Conservation (phyloP, 2,888 invertebrate genomes). For the Danaus chrysippus region DNA sequence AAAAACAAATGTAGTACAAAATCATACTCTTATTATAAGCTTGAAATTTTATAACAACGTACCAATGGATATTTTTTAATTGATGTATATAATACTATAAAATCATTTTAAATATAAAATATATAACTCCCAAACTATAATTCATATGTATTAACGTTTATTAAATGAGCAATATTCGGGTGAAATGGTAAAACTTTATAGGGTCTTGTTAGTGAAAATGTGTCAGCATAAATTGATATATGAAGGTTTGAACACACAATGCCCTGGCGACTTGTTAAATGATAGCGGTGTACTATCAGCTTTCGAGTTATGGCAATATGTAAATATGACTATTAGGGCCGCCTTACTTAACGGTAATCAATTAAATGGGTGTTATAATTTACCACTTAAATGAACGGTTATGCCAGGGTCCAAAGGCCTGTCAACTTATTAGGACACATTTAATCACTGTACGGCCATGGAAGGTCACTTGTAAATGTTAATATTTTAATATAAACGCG, state of each 20-base stretch:
- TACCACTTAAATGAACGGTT: not conserved
- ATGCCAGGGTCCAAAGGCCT: not conserved
- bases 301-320: slow-evolving; percentile 6
- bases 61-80: no score
- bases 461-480: not conserved
- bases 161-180: not conserved
- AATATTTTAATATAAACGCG: not conserved
- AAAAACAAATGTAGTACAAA: not conserved
- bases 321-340: not conserved
- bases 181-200: slow-evolving; percentile 3
- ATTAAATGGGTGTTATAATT: not conserved
- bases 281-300: slow-evolving; percentile 2
- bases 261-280: slow-evolving; percentile 7
- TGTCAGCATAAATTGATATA: slow-evolving; percentile 34
- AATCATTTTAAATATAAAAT: no score
- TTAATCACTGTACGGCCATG: not conserved
- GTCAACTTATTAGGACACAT: not conserved
- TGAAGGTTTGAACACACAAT: slow-evolving; percentile 16
- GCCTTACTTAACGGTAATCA: slow-evolving; percentile 1
- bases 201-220: slow-evolving; percentile 18
- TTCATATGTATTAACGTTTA: no score
- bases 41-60: no score
- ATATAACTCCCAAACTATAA: no score
- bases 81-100: no score
- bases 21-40: no score